Evolutionary conservation across 37 sponge, comb jelly and placozoan species (phyloP).

Genomic region (Chondrosia reniformis): DNA sequence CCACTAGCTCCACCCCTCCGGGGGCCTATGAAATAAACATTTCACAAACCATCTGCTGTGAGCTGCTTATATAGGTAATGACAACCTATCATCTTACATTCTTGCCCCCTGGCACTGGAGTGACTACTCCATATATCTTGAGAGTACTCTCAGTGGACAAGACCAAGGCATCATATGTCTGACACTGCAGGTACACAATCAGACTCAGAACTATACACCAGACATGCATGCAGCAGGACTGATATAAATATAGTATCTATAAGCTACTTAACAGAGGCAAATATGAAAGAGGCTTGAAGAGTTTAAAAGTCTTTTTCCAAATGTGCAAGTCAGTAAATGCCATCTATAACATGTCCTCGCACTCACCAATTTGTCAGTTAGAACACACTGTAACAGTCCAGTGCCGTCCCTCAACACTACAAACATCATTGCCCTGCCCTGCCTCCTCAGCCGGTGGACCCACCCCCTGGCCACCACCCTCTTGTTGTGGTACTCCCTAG

Average conservation of each 20-base stretch:
- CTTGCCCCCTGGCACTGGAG: constrained; percentile 79
- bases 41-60: too few relatives aligned
- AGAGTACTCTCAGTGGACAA: constrained; percentile 84
- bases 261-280: too few relatives aligned
- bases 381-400: constrained; percentile 88
- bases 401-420: constrained; percentile 94
- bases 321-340: not conserved
- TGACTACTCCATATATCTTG: constrained; percentile 65
- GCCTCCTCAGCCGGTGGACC: constrained; percentile 88
- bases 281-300: too few relatives aligned
- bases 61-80: too few relatives aligned
- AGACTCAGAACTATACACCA: too few relatives aligned
- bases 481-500: constrained; percentile 23
- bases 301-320: too few relatives aligned
- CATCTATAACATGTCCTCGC: not conserved
- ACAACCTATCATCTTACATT: constrained; percentile 58
- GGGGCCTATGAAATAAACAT: constrained; percentile 83
- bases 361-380: constrained; percentile 72
- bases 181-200: too few relatives aligned
- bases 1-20: constrained; percentile 89
- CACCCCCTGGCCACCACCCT: constrained; percentile 83
- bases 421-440: constrained; percentile 85
- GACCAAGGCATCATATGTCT: constrained; percentile 82
- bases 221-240: too few relatives aligned
- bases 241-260: too few relatives aligned